These are phyloP conservation scores for Phoxinus phoxinus DNA, from an alignment of 2,113 vertebrate genomes.

Conservation along the genomic window DNA sequence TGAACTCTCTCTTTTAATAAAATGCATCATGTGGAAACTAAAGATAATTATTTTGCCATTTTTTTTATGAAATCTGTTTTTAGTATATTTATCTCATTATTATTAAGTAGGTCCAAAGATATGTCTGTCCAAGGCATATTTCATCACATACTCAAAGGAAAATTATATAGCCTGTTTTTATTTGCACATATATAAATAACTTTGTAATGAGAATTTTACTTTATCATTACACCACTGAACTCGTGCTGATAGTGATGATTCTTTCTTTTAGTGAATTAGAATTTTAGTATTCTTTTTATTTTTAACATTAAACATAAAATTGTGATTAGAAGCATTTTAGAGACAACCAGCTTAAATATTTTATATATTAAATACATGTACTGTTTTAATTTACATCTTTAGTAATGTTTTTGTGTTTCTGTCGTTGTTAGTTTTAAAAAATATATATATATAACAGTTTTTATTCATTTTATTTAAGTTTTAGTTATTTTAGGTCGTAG, in stretches of 20 bases:
- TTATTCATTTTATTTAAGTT: background rate
- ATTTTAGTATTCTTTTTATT: background rate
- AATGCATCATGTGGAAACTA: background rate
- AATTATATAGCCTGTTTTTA: background rate
- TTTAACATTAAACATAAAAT: background rate
- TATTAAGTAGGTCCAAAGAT: too few species aligned
- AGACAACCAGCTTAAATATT: background rate
- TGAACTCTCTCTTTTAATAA: constrained; percentile 11
- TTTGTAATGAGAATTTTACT: background rate
- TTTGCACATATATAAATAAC: background rate
- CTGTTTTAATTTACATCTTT: background rate
- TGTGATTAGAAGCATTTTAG: background rate
- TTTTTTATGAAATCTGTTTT: background rate
- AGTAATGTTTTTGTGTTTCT: too few species aligned
- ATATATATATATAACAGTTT: background rate
- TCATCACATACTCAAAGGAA: background rate
- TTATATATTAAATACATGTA: background rate
- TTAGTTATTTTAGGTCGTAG: too few species aligned
- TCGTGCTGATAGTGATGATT: background rate
- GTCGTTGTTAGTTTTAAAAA: too few species aligned
- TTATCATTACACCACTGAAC: background rate
- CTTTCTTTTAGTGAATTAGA: background rate
- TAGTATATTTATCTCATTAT: too few species aligned
- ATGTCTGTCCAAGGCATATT: too few species aligned
- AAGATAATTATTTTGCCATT: background rate